Conservation (phyloP, 2,797 vertebrate genomes). For the Taenioides sp. region DNA sequence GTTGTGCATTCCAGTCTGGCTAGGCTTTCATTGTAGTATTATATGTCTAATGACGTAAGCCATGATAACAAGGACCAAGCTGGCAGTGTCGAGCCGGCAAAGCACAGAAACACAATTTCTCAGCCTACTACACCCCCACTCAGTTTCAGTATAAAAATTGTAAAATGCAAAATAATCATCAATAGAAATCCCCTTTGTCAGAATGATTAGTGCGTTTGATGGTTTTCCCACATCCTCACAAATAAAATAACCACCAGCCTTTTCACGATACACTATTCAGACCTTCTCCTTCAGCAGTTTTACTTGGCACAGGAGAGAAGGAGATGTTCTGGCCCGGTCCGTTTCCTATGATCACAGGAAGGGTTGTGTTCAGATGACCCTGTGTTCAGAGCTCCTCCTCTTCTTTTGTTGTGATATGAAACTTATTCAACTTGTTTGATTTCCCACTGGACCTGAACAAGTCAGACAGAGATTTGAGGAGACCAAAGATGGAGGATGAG, state of each 20-base stretch:
- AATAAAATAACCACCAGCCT: no score
- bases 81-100: no score
- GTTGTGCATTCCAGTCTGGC: no score
- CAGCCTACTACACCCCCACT: no score
- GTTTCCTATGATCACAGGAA: slow-evolving; percentile 33
- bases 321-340: background rate
- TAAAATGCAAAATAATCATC: background rate
- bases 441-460: slow-evolving; percentile 40
- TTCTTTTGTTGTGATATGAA: slow-evolving; percentile 47
- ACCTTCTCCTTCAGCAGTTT: background rate
- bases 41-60: no score
- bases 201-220: no score
- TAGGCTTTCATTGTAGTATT: no score
- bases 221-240: no score
- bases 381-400: slow-evolving; percentile 24
- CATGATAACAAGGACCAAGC: no score
- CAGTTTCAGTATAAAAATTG: no score
- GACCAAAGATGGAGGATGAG: slow-evolving; percentile 6
- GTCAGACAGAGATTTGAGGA: slow-evolving; percentile 39
- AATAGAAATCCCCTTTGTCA: background rate
- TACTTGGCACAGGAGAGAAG: background rate
- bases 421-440: slow-evolving; percentile 60
- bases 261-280: no score
- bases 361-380: slow-evolving; percentile 38
- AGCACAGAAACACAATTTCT: no score